A percentile compares a stretch with the other conserved stretches of the same genome.
Evolutionary conservation across 2,113 vertebrate species (phyloP).

Genomic region (Brienomyrus longianalis): DNA sequence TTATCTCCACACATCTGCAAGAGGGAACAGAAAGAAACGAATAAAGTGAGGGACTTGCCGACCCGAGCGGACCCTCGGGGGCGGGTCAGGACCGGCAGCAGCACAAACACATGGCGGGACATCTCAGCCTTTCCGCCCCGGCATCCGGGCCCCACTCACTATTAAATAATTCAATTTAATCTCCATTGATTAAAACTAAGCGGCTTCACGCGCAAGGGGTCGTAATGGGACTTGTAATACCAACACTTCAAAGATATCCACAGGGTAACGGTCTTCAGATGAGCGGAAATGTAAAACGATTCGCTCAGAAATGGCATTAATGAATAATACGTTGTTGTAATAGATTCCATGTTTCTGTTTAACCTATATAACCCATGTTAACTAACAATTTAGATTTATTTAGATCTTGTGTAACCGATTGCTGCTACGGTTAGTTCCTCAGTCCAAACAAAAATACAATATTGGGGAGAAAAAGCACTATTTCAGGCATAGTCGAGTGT

Average conservation of each 20-base stretch:
- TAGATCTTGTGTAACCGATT: neutral
- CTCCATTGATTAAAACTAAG: constrained; percentile 45
- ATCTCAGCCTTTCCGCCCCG: constrained; percentile 30
- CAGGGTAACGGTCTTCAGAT: neutral
- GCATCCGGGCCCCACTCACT: constrained; percentile 33
- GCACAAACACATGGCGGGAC: neutral
- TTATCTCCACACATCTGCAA: constrained; percentile 96
- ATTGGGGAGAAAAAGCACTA: neutral
- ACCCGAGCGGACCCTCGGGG: neutral
- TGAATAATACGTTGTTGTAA: neutral
- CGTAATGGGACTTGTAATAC: neutral
- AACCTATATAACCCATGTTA: neutral
- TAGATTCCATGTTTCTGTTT: constrained; percentile 10
- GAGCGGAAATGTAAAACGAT: neutral
- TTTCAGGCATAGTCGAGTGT: neutral
- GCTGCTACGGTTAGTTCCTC: neutral
- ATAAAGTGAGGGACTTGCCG: neutral
- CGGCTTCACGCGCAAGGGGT: neutral
- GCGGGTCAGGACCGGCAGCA: neutral
- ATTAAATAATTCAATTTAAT: constrained; percentile 52
- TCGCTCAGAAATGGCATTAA: neutral
- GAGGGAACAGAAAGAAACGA: constrained; percentile 32
- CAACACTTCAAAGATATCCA: constrained; percentile 10
- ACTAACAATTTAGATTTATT: neutral
- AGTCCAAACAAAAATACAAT: neutral